Conservation (phyloP, 2,797 vertebrate species). For the Chaetodon trifasciatus region DNA sequence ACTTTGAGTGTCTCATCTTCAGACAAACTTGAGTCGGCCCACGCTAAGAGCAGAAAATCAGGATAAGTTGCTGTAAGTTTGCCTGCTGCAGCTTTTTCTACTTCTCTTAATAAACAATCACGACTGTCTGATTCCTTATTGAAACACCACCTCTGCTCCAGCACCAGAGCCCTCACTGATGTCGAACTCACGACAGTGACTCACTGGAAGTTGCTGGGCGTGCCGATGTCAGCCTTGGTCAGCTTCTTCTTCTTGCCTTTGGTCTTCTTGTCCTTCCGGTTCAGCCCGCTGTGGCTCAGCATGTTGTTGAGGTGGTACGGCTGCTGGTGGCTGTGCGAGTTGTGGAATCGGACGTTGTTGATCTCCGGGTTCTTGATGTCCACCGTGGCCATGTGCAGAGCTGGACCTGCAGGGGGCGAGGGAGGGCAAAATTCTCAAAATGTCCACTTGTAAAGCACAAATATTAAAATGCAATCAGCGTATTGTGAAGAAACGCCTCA, state of each 20-base stretch:
- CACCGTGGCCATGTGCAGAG: conserved; percentile 96
- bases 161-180: background rate
- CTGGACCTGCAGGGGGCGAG: conserved; percentile 86
- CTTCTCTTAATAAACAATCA: too few species aligned
- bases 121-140: too few species aligned
- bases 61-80: too few species aligned
- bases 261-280: conserved; percentile 95
- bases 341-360: conserved; percentile 93
- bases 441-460: background rate
- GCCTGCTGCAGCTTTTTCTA: too few species aligned
- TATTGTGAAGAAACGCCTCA: background rate
- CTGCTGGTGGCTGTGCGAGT: conserved; percentile 91
- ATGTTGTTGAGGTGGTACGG: conserved; percentile 94
- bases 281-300: conserved; percentile 89
- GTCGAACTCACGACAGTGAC: conserved; percentile 25
- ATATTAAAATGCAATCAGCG: background rate
- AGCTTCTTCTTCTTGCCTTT: conserved; percentile 97
- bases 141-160: background rate
- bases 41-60: background rate
- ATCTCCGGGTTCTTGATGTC: conserved; percentile 99
- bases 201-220: conserved; percentile 89
- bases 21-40: background rate
- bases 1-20: background rate
- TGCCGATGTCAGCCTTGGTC: conserved; percentile 95
- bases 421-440: background rate